Evolutionary conservation across 2,797 vertebrate species (phyloP).

Genomic region (Chromis chromis): DNA sequence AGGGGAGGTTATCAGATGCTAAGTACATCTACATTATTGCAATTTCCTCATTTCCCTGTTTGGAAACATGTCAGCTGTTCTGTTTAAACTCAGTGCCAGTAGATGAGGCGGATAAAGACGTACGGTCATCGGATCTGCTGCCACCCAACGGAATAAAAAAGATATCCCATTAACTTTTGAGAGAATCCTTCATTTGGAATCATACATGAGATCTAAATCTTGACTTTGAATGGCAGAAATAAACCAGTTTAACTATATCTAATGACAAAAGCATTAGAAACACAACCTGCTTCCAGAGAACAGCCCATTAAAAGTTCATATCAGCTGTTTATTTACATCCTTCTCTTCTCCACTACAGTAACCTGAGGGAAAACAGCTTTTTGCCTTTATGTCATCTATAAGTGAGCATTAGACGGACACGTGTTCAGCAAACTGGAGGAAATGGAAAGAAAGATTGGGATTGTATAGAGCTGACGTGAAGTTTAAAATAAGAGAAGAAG

Average conservation of each 20-base stretch:
- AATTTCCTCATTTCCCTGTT: slow-evolving; percentile 59
- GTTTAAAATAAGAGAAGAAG: not conserved
- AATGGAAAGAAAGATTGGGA: not conserved
- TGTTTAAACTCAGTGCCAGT: slow-evolving; percentile 52
- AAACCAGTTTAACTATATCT: not conserved
- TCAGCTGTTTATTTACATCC: not conserved
- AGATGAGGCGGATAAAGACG: slow-evolving; percentile 48
- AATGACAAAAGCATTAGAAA: slow-evolving; percentile 27
- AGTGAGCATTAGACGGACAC: slow-evolving; percentile 20
- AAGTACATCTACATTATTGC: slow-evolving; percentile 38
- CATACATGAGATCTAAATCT: not conserved
- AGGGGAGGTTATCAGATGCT: slow-evolving; percentile 64
- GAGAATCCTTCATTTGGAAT: not conserved
- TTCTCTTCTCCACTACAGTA: slow-evolving; percentile 4
- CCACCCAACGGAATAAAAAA: not conserved
- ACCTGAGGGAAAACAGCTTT: slow-evolving; percentile 2
- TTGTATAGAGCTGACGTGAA: not conserved
- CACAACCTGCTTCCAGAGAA: slow-evolving; percentile 1
- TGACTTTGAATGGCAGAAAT: slow-evolving; percentile 14
- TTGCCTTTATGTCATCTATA: slow-evolving; percentile 12
- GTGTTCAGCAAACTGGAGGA: not conserved
- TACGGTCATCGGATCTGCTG: not conserved
- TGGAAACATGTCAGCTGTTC: slow-evolving; percentile 53
- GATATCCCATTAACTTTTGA: not conserved
- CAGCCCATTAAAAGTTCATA: slow-evolving; percentile 13